phyloP scores from a whole-genome alignment of 1,140 invertebrate species.

The Latrodectus geometricus region DNA sequence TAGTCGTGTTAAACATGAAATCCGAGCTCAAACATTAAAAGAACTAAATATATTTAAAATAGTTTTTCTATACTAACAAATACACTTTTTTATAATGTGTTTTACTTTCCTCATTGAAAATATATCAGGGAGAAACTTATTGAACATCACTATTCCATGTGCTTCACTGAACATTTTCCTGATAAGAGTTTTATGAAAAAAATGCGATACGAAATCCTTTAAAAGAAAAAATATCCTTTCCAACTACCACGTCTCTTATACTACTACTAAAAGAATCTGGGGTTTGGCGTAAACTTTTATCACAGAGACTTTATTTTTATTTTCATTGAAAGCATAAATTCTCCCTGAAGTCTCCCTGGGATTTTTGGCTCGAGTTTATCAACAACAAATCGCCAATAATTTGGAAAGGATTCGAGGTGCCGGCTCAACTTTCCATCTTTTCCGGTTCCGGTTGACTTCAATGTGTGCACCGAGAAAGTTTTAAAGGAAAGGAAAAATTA shows the following conservation, averaged over 20 bases:
- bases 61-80: too few relatives aligned
- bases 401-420: slow-evolving; percentile 16
- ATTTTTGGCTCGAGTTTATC: slow-evolving; percentile 27
- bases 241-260: not conserved
- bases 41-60: too few relatives aligned
- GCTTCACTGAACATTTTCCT: too few relatives aligned
- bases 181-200: too few relatives aligned
- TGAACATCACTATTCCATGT: too few relatives aligned
- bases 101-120: too few relatives aligned
- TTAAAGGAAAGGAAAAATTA: not conserved
- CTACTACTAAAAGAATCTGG: not conserved
- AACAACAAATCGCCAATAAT: slow-evolving; percentile 41
- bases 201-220: not conserved
- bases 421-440: slow-evolving; percentile 27
- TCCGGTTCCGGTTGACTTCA: slow-evolving; percentile 28
- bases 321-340: slow-evolving; percentile 34
- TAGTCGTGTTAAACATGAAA: too few relatives aligned
- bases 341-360: slow-evolving; percentile 5
- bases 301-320: slow-evolving; percentile 2
- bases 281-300: slow-evolving; percentile 18
- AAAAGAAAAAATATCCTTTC: not conserved
- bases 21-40: too few relatives aligned
- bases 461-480: not conserved
- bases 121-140: too few relatives aligned
- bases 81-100: too few relatives aligned